These are phyloP conservation scores for Paraplagusia blochii DNA, from an alignment of 2,113 vertebrate species.

Conservation along the genomic window DNA sequence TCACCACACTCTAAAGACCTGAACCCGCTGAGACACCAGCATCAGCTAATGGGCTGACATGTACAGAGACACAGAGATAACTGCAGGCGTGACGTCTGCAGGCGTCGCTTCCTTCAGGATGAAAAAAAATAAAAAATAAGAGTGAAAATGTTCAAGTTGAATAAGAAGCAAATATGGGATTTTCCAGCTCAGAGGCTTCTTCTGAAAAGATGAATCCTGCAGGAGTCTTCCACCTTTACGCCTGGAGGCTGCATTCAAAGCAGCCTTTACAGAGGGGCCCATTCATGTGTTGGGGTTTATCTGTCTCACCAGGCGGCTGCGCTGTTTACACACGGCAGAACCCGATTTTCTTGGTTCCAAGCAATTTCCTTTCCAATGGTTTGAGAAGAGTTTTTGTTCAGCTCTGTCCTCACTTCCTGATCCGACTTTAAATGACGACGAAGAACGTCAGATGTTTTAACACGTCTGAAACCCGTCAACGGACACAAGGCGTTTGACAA, in stretches of 20 bases:
- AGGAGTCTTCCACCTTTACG: constrained; percentile 27
- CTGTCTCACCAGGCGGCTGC: background rate
- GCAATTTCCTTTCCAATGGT: no score
- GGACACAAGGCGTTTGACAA: no score
- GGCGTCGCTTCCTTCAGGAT: background rate
- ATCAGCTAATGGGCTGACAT: constrained; percentile 34
- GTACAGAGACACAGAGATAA: background rate
- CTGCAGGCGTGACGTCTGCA: background rate
- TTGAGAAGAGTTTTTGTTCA: no score
- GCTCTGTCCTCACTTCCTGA: no score
- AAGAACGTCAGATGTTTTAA: no score
- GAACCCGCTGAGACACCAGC: constrained; percentile 38
- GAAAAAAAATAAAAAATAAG: background rate
- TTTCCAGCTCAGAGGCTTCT: constrained; percentile 10
- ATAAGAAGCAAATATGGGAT: constrained; percentile 37
- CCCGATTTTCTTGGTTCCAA: no score
- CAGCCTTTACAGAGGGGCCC: constrained; percentile 7
- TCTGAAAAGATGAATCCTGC: constrained; percentile 7
- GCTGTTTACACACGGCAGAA: no score
- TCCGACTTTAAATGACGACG: no score
- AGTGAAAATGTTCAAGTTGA: background rate
- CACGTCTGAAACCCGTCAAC: no score
- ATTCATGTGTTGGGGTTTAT: constrained; percentile 8
- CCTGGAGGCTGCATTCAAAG: constrained; percentile 7
- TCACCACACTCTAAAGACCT: constrained; percentile 52